phyloP scores from a whole-genome alignment of 2,113 vertebrate genomes.

The Gambusia affinis region DNA sequence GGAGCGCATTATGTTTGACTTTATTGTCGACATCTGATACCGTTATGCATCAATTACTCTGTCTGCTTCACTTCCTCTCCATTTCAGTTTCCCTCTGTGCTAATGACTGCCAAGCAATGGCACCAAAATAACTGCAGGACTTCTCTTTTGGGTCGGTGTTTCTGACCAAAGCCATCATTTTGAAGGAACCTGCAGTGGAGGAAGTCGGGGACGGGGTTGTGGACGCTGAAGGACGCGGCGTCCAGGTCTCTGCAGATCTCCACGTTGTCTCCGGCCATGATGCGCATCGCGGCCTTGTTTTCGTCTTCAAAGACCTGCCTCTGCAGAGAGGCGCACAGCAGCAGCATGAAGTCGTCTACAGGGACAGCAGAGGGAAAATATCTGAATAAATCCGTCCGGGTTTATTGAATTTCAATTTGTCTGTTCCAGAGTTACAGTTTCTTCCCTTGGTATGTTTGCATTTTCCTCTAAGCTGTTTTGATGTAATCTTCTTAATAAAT shows the following conservation, averaged over 20 bases:
- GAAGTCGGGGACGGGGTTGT: constrained; percentile 98
- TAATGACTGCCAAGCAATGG: constrained; percentile 22
- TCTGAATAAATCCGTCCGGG: neutral
- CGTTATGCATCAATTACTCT: constrained; percentile 36
- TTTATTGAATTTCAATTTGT: neutral
- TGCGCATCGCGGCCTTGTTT: constrained; percentile 89
- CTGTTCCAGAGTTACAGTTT: no score
- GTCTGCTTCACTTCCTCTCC: constrained; percentile 37
- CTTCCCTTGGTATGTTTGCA: no score
- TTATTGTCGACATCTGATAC: constrained; percentile 23
- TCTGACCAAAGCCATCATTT: constrained; percentile 1
- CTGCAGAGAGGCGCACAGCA: constrained; percentile 95
- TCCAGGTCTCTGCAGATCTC: constrained; percentile 98
- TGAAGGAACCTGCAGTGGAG: constrained; percentile 91
- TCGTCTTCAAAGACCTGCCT: constrained; percentile 96
- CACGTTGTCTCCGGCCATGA: constrained; percentile 96
- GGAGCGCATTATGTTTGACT: constrained; percentile 20
- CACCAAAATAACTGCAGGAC: constrained; percentile 14
- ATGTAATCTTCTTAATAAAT: no score
- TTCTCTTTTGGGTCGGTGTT: constrained; percentile 7
- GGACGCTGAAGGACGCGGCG: constrained; percentile 93
- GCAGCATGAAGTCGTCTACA: constrained; percentile 94
- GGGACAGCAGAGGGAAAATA: constrained; percentile 2
- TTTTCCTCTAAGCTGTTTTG: no score
- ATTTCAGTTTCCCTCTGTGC: constrained; percentile 19